A percentile compares a stretch with the other conserved stretches of the same genome.
Evolutionary conservation across 2,888 invertebrate genomes (phyloP).

Genomic region (Troilus luridus): DNA sequence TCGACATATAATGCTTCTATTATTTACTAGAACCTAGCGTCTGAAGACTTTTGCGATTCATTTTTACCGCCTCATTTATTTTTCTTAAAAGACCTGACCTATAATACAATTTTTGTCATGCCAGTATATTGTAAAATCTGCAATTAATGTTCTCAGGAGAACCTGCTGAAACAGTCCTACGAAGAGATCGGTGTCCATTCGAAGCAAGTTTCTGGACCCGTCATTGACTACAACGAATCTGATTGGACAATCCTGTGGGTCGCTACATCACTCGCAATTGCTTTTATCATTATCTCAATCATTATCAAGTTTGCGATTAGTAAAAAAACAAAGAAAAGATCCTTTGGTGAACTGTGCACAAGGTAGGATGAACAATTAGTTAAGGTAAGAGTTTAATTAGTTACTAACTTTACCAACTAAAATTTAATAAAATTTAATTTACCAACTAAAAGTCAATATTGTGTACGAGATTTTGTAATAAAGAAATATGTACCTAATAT

Average conservation of each 20-base stretch:
- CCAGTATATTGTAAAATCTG: neutral
- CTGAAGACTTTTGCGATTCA: too few species aligned
- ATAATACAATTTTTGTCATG: neutral
- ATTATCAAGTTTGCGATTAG: neutral
- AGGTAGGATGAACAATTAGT: neutral
- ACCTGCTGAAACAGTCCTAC: neutral
- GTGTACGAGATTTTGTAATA: too few species aligned
- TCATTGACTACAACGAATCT: neutral
- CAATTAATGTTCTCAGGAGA: neutral
- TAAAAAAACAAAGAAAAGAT: neutral
- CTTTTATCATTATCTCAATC: neutral
- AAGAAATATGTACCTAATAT: neutral
- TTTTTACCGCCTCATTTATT: too few species aligned
- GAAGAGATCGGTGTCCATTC: neutral
- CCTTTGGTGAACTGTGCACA: neutral
- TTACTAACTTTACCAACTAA: too few species aligned
- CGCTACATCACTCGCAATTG: neutral
- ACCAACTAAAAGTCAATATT: too few species aligned
- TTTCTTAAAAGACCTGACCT: neutral
- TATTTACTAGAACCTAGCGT: too few species aligned
- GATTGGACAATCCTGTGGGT: neutral
- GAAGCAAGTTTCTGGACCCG: neutral
- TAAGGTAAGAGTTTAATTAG: too few species aligned
- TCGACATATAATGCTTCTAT: too few species aligned
- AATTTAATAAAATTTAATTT: too few species aligned